Percentiles rank a stretch among this genome's conserved stretches.
These are phyloP conservation scores for Herpetotheres cachinnans DNA, from an alignment of 2,113 vertebrate species.

Conservation along the genomic window DNA sequence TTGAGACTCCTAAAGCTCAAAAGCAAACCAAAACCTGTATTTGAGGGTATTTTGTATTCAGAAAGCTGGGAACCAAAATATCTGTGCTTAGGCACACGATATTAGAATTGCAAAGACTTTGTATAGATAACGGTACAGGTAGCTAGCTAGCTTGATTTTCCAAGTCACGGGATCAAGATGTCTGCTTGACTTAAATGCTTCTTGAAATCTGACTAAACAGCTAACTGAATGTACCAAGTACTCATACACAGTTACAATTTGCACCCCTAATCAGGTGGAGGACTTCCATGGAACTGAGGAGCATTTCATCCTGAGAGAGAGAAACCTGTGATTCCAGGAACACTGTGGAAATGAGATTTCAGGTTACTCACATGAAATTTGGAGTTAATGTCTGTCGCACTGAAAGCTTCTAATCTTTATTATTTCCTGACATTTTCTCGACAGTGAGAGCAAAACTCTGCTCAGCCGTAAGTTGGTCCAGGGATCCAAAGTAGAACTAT, in stretches of 20 bases:
- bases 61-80: background rate
- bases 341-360: background rate
- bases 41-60: background rate
- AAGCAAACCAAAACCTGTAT: background rate
- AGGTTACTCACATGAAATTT: background rate
- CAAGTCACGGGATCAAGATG: background rate
- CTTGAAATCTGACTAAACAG: background rate
- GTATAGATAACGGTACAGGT: background rate
- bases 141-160: background rate
- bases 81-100: background rate
- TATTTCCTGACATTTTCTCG: background rate
- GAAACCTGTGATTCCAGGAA: background rate
- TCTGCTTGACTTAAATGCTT: background rate
- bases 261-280: background rate
- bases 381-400: no score
- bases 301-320: background rate
- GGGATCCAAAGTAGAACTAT: background rate
- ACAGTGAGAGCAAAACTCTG: background rate
- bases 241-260: background rate
- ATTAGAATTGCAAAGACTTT: background rate
- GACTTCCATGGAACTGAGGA: background rate
- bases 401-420: background rate
- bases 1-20: background rate
- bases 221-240: background rate
- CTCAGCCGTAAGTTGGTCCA: background rate